phyloP scores from a whole-genome alignment of 1,140 invertebrate species.

The Drosophila saltans region DNA sequence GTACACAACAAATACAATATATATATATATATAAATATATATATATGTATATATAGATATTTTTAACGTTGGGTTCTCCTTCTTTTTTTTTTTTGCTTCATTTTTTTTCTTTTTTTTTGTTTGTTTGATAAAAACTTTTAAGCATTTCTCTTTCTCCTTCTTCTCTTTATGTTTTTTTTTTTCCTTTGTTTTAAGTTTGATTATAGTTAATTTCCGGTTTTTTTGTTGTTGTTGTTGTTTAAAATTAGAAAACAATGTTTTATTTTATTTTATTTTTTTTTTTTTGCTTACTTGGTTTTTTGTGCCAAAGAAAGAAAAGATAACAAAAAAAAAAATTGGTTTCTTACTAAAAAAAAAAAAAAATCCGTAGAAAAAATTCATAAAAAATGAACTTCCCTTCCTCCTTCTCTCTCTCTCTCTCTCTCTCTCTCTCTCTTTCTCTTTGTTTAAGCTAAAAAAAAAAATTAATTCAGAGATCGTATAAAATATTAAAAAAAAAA shows the following conservation, averaged over 20 bases:
- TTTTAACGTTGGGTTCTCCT: conserved; percentile 72
- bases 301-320: conserved; percentile 50
- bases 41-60: conserved; percentile 9
- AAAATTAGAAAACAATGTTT: conserved; percentile 79
- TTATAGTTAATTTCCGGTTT: conserved; percentile 26
- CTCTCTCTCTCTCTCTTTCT: too few species aligned
- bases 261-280: conserved; percentile 44
- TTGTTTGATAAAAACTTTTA: conserved; percentile 64
- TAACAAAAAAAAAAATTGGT: conserved; percentile 42
- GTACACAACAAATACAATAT: conserved; percentile 73
- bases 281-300: conserved; percentile 42
- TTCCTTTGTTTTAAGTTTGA: conserved; percentile 21
- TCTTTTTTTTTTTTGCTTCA: background rate
- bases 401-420: too few species aligned
- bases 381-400: conserved; percentile 65
- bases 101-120: conserved; percentile 17
- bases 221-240: conserved; percentile 37
- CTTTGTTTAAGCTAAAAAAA: conserved; percentile 26
- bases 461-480: conserved; percentile 63
- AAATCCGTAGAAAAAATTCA: conserved; percentile 55
- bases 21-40: background rate
- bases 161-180: conserved; percentile 33
- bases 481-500: conserved; percentile 62
- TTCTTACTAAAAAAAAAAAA: conserved; percentile 44
- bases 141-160: conserved; percentile 64